Percentiles rank a stretch among this genome's conserved stretches.
Evolutionary conservation across 2,113 vertebrate species (phyloP).

Genomic region (Silurus meridionalis): DNA sequence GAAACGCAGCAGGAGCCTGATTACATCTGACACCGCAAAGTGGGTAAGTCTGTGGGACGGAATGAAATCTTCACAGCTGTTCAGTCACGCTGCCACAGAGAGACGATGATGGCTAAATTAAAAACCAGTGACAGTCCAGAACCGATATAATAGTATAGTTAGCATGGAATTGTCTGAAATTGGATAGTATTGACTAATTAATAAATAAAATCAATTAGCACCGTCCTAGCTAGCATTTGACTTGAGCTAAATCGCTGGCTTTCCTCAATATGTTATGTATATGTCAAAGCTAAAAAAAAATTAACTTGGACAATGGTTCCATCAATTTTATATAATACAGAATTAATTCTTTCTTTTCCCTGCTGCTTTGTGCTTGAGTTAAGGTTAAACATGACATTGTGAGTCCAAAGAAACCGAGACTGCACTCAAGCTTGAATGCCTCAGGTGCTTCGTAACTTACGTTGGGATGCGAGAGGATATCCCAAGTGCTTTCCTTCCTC

Average conservation of each 20-base stretch:
- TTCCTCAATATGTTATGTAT: no score
- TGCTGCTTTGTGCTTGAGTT: neutral
- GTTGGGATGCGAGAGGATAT: neutral
- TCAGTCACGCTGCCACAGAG: neutral
- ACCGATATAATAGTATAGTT: neutral
- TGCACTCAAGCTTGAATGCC: neutral
- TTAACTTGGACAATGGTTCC: no score
- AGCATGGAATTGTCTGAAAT: constrained; percentile 7
- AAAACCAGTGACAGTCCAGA: neutral
- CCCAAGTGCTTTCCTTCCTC: neutral
- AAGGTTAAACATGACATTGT: neutral
- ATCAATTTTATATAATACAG: no score
- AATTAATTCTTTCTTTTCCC: no score
- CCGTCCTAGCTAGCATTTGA: neutral
- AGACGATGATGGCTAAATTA: constrained; percentile 20
- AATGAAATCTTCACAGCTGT: constrained; percentile 31
- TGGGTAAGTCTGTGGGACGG: neutral
- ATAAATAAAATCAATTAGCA: constrained; percentile 18
- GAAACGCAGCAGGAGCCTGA: neutral
- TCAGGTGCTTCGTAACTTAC: neutral
- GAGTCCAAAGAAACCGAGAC: neutral
- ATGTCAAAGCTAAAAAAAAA: no score
- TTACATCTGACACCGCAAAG: constrained; percentile 34
- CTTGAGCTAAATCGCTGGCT: neutral
- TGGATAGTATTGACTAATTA: constrained; percentile 31